Conservation (phyloP, 2,113 vertebrate genomes). For the Triplophysa siluroides region DNA sequence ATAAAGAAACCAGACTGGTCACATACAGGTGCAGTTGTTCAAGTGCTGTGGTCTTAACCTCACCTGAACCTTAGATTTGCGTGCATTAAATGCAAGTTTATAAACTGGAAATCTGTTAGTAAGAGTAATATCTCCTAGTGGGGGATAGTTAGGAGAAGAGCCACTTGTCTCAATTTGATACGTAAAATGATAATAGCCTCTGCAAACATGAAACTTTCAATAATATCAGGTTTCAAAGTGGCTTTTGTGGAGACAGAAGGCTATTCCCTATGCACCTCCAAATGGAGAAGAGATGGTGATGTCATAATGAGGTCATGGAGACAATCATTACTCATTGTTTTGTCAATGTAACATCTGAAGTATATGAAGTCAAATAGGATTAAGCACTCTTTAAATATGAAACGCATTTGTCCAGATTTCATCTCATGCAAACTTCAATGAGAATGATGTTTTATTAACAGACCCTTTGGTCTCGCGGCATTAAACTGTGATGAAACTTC, state of each 20-base stretch:
- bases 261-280: conserved; percentile 25
- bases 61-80: neutral
- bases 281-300: conserved; percentile 29
- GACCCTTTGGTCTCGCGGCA: conserved; percentile 22
- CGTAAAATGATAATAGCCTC: conserved; percentile 26
- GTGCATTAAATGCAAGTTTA: no score
- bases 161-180: conserved; percentile 39
- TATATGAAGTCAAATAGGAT: neutral
- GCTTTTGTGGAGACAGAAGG: conserved; percentile 18
- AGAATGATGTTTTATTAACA: conserved; percentile 25
- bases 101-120: conserved; percentile 41
- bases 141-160: conserved; percentile 27
- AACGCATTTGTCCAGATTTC: neutral
- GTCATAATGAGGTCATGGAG: conserved; percentile 26
- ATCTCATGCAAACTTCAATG: neutral
- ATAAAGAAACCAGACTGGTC: conserved; percentile 21
- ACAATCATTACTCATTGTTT: neutral
- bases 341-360: neutral
- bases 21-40: neutral
- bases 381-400: neutral
- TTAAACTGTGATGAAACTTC: conserved; percentile 17
- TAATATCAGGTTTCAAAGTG: conserved; percentile 48
- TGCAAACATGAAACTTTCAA: conserved; percentile 51
- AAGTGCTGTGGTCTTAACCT: neutral
- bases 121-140: conserved; percentile 43